Evolutionary conservation across 2,797 vertebrate genomes (phyloP).

Genomic region (Sebastes wilsoni): DNA sequence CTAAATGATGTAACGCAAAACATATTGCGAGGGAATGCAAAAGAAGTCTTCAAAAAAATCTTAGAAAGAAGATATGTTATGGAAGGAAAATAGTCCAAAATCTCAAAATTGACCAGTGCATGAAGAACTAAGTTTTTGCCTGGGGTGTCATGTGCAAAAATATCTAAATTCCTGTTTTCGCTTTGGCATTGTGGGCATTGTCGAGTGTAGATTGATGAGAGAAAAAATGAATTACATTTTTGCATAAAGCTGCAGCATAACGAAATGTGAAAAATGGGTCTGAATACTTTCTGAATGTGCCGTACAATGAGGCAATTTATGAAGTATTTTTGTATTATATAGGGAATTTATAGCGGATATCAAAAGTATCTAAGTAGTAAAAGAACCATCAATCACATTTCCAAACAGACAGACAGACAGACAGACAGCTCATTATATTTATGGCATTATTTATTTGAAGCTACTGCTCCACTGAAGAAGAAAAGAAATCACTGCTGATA

Average conservation of each 20-base stretch:
- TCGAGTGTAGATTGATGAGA: neutral
- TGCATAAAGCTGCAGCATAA: no score
- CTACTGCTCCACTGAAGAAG: conserved; percentile 31
- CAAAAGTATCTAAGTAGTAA: neutral
- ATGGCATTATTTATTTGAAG: conserved; percentile 59
- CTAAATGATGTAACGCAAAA: no score
- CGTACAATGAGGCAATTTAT: conserved; percentile 1
- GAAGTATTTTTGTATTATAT: conserved; percentile 30
- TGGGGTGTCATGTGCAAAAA: no score
- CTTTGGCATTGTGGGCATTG: neutral
- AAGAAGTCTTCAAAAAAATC: no score
- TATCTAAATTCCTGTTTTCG: neutral
- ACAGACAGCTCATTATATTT: neutral
- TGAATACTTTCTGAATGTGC: neutral
- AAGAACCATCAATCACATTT: neutral
- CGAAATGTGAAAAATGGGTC: neutral
- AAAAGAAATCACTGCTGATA: conserved; percentile 27
- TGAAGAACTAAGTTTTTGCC: no score
- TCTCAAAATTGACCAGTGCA: no score
- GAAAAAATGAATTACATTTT: no score
- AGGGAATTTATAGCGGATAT: conserved; percentile 24
- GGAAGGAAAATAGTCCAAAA: no score
- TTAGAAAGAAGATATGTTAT: no score
- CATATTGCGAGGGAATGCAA: no score
- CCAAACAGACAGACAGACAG: neutral